Evolutionary conservation across 2,113 vertebrate species (phyloP).

Genomic region (Alligator mississippiensis): DNA sequence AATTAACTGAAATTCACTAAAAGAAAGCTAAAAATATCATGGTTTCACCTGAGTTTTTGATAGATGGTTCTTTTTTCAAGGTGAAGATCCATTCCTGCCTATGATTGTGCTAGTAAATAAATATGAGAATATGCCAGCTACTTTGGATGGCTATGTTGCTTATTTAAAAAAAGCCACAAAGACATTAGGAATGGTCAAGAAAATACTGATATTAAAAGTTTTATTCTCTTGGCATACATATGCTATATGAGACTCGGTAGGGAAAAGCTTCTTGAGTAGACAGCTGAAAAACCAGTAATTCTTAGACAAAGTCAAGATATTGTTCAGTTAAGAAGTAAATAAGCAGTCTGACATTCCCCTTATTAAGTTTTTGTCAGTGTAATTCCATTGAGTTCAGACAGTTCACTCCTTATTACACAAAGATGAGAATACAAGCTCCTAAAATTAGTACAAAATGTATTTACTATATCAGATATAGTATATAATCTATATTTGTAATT

Average conservation of each 20-base stretch:
- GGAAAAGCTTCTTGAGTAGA: fast-evolving
- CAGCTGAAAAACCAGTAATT: background rate
- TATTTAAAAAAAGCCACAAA: background rate
- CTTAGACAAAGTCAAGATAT: background rate
- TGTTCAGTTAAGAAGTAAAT: fast-evolving
- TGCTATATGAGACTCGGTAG: fast-evolving
- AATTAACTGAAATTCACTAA: slow-evolving; percentile 24
- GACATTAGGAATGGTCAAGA: background rate
- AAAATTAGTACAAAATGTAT: background rate
- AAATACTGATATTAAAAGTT: background rate
- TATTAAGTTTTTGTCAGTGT: fast-evolving
- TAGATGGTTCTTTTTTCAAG: slow-evolving; percentile 12
- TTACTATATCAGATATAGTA: too few relatives aligned
- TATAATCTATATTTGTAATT: too few relatives aligned
- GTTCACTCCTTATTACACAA: background rate
- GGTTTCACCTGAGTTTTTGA: slow-evolving; percentile 39
- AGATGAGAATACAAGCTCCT: background rate
- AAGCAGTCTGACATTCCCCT: background rate
- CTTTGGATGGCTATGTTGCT: background rate
- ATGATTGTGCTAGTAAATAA: background rate
- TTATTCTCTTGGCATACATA: background rate
- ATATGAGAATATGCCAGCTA: background rate
- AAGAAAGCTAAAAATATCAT: slow-evolving; percentile 17
- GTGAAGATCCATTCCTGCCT: background rate
- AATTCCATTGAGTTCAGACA: background rate